These are phyloP conservation scores for Numenius phaeopus DNA, from an alignment of 2,797 vertebrate genomes.

Conservation along the genomic window DNA sequence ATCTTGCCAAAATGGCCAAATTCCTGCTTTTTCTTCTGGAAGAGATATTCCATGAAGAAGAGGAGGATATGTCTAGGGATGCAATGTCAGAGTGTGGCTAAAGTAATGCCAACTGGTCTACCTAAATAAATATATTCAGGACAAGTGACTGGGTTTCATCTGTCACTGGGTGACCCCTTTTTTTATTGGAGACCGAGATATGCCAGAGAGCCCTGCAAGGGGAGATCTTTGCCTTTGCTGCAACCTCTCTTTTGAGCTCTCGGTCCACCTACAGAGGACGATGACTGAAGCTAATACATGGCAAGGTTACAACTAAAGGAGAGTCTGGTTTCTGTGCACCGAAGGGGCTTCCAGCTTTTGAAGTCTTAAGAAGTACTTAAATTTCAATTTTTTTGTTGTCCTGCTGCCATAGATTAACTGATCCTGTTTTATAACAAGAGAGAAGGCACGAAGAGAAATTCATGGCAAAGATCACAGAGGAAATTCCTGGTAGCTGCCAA, in stretches of 20 bases:
- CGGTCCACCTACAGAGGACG: not conserved
- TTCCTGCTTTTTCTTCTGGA: not conserved
- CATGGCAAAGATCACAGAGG: not conserved
- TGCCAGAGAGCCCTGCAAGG: not conserved
- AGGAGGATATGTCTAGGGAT: not conserved
- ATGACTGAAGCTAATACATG: not conserved
- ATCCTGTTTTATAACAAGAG: not conserved
- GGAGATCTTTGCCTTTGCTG: not conserved
- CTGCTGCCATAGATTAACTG: not conserved
- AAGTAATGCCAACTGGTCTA: not conserved
- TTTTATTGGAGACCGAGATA: not conserved
- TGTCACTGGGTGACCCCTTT: not conserved
- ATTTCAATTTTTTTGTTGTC: not conserved
- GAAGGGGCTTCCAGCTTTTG: not conserved
- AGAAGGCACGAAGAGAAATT: not conserved
- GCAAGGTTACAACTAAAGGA: not conserved
- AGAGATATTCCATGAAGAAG: not conserved
- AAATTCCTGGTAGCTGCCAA: not conserved
- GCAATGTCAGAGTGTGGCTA: not conserved
- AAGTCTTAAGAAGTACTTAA: not conserved
- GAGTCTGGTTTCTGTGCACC: not conserved
- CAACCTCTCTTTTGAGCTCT: not conserved
- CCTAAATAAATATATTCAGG: not conserved
- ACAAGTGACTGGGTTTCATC: not conserved
- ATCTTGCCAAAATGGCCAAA: not conserved